Conservation (phyloP, 35 echinoderm and acorn worm genomes). For the Nesometra sesokonis region DNA sequence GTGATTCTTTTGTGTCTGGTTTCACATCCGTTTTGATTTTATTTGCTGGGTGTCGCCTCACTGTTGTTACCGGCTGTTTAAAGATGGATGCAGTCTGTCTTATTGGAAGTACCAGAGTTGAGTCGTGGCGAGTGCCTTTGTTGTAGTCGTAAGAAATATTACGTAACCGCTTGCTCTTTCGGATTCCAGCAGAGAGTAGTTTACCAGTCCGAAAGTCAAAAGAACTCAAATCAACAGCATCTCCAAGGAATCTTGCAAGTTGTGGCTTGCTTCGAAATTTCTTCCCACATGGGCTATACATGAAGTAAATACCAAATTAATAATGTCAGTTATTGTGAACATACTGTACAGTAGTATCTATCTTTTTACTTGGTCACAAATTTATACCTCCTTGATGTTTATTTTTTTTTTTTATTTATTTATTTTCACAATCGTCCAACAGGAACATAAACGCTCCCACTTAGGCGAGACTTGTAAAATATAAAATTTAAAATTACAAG, state of each 20-base stretch:
- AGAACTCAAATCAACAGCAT: slow-evolving; percentile 79
- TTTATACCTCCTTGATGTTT: too few species aligned
- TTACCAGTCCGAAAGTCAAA: slow-evolving; percentile 98
- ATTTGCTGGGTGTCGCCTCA: slow-evolving; percentile 66
- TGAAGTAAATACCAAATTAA: slow-evolving; percentile 17
- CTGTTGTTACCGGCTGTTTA: slow-evolving; percentile 90
- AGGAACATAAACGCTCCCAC: too few species aligned
- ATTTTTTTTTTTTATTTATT: too few species aligned
- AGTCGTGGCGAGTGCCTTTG: slow-evolving; percentile 76
- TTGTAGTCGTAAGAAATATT: slow-evolving; percentile 95
- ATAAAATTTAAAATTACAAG: too few species aligned
- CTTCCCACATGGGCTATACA: slow-evolving; percentile 76
- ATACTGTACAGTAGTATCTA: too few species aligned
- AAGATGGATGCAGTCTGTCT: slow-evolving; percentile 98
- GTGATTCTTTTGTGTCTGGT: slow-evolving; percentile 89
- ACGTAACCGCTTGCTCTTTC: slow-evolving; percentile 87
- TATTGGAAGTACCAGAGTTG: slow-evolving; percentile 67
- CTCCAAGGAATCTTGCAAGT: slow-evolving; percentile 84
- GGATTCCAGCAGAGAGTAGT: slow-evolving; percentile 52
- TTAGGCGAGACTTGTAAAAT: too few species aligned
- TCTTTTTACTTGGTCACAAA: too few species aligned
- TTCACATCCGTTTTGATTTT: slow-evolving; percentile 83
- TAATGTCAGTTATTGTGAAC: too few species aligned
- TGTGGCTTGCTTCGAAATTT: slow-evolving; percentile 98
- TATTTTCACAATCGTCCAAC: too few species aligned